A percentile compares a stretch with the other conserved stretches of the same genome.
These are phyloP conservation scores for Protosalanx chinensis DNA, from an alignment of 2,797 vertebrate species.

Conservation along the genomic window DNA sequence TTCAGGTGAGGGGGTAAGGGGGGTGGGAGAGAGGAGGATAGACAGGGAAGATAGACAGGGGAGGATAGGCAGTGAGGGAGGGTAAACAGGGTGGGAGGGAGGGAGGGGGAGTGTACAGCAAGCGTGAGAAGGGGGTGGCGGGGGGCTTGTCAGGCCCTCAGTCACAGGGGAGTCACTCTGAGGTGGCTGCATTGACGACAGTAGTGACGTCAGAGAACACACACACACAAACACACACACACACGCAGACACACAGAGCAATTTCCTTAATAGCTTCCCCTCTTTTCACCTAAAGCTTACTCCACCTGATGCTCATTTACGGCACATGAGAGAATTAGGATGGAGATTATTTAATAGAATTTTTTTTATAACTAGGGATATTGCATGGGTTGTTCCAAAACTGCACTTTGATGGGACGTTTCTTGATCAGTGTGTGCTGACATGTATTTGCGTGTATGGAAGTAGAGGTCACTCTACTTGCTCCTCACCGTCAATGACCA, in stretches of 20 bases:
- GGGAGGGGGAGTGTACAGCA: constrained; percentile 21
- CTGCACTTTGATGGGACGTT: no score
- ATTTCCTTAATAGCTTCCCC: constrained; percentile 56
- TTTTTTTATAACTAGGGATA: no score
- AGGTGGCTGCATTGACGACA: constrained; percentile 70
- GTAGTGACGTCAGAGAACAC: constrained; percentile 63
- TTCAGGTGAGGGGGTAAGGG: constrained; percentile 21
- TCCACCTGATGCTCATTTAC: constrained; percentile 37
- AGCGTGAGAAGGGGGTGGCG: constrained; percentile 40
- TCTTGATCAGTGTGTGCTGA: neutral
- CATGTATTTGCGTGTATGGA: neutral
- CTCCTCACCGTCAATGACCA: no score
- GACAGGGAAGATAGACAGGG: constrained; percentile 19
- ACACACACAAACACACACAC: constrained; percentile 16
- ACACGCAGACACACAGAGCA: constrained; percentile 36
- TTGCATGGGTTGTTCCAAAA: no score
- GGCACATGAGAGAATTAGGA: constrained; percentile 44
- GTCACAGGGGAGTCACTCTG: constrained; percentile 68
- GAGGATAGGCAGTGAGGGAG: constrained; percentile 3
- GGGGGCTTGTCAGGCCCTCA: constrained; percentile 67
- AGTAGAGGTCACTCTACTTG: no score
- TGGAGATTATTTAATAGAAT: no score
- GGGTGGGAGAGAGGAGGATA: constrained; percentile 43
- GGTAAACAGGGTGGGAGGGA: constrained; percentile 15
- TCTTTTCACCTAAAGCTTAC: constrained; percentile 42